phyloP scores from a whole-genome alignment of 2,113 vertebrate genomes.

The Phylloscopus trochiloides region DNA sequence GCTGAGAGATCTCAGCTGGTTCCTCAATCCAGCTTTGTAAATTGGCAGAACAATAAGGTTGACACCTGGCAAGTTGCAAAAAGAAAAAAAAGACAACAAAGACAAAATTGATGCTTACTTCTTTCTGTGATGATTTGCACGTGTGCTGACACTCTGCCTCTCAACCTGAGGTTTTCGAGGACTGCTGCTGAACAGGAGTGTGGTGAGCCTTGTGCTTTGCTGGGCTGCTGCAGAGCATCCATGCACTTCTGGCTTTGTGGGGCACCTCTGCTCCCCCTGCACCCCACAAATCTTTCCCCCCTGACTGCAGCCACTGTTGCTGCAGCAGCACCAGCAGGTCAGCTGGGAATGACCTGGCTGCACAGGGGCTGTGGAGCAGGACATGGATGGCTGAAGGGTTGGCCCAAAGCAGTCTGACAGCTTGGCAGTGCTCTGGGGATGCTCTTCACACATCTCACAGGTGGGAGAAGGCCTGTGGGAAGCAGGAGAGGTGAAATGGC shows the following conservation, averaged over 20 bases:
- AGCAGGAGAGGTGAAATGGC: background rate
- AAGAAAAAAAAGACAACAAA: background rate
- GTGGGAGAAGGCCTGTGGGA: fast-evolving
- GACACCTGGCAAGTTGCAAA: background rate
- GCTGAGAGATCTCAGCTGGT: slow-evolving; percentile 9
- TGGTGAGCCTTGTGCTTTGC: background rate
- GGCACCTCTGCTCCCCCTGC: background rate
- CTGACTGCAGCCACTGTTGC: fast-evolving
- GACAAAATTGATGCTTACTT: background rate
- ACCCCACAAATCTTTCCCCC: fast-evolving
- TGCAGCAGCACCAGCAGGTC: fast-evolving
- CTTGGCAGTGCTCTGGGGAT: background rate
- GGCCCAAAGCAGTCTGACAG: fast-evolving
- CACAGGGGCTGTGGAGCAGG: background rate
- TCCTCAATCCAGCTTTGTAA: background rate
- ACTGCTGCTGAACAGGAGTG: fast-evolving
- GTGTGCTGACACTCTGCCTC: fast-evolving
- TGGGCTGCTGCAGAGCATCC: fast-evolving
- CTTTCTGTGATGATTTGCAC: background rate
- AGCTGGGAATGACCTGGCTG: fast-evolving
- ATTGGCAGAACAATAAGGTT: background rate
- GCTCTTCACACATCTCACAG: background rate
- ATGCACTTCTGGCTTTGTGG: background rate
- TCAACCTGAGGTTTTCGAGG: fast-evolving
- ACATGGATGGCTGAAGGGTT: fast-evolving